Evolutionary conservation across 2,888 invertebrate species (phyloP), one percentile per base, ranked within the genome.

Genomic region (Aphodius granarius): DNA sequence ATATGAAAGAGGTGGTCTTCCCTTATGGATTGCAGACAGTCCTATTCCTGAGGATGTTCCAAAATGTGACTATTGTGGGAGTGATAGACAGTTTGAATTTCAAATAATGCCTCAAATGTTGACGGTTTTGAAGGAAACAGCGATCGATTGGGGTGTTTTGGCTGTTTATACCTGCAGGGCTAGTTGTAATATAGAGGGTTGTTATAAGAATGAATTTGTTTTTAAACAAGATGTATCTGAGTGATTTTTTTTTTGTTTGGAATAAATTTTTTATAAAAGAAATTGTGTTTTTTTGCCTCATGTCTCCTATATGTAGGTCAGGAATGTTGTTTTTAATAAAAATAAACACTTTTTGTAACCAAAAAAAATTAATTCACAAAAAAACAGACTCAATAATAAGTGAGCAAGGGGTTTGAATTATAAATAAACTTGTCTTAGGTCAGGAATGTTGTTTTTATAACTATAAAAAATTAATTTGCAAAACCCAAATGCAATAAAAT

Each of bases 101-200:
- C 96, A 96, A 89, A 82, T 87, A 75, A 86, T 87, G 85, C 87
- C 87, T 0, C 87, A 88, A 79, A 80, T 88, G 80, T 79, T 88
- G 9, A 81, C 82, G 66, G 78, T 85, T 63, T 81, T 88, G 66
- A 83, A 86, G 74, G 86, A 87, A 78, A 81, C 82, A 73, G 81
- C 82, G 22, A 76, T 98, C 71, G 98, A 99, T 87, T 98, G 97
- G 96, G 98, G 98, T 19, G 92, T 95, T 17, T 86, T 99, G 72
- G 91, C 91, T 70, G 87, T 98, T 20, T 99, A 94, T 86, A 96
- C 97, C 0, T 99, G 99, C 85, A 89, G 90, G 83, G 88, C 89
- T 17, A 96, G 94, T 86, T 99, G 81, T 76, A 79, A 78, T 13
- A 78, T 77, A 72, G 86, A 86, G 77, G 82, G 87, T 76, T 91